Evolutionary conservation across 2,113 vertebrate species (phyloP), one percentile per base, ranked within the genome.

Genomic region (Blennius ocellaris): DNA sequence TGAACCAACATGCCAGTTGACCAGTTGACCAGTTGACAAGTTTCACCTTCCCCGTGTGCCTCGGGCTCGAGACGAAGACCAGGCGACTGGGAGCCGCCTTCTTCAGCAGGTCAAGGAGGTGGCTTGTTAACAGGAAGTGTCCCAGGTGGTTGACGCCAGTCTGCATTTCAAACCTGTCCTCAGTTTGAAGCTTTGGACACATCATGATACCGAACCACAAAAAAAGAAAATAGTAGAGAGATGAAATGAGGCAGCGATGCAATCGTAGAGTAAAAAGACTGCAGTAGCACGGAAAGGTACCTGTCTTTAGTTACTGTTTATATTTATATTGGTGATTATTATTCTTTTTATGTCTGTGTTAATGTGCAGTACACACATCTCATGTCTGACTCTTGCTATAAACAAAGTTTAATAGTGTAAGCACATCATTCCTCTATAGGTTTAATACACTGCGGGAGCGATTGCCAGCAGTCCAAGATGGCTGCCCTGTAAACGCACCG

Each of bases 121-220:
- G 81, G 73, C 93, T 90, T 43, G 94, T 94, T 37, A 94, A 81
- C 21, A 95, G 92, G 62, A 94, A 94, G 76, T 94, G 94, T 57
- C 92, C 92, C 57, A 95, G 70, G 70, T 94, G 94, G 68, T 95
- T 95, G 11, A 94, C 93, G 0, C 92, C 92, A 57, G 94, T 90
- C 85, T 95, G 93, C 94, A 94, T 94, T 81, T 94, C 94, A 82
- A 94, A 95, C 17, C 90, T 90, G 2, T 94, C 93, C 8, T 91
- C 68, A 0, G 94, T 95, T 71, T 76, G 61, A 90, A 91, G 92
- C 71, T 93, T 92, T 3, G 93, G 92, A 82, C 93, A 94, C 90
- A 90, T 90, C 91, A 93, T 92, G 66, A 94, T 69, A 11, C 91
- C 93, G 93, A 37, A 14, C 11, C 66, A 11, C 11, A 66, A 12